Evolutionary conservation across 1,140 invertebrate species (phyloP).

Genomic region (Cyrtorhinus lividipennis): DNA sequence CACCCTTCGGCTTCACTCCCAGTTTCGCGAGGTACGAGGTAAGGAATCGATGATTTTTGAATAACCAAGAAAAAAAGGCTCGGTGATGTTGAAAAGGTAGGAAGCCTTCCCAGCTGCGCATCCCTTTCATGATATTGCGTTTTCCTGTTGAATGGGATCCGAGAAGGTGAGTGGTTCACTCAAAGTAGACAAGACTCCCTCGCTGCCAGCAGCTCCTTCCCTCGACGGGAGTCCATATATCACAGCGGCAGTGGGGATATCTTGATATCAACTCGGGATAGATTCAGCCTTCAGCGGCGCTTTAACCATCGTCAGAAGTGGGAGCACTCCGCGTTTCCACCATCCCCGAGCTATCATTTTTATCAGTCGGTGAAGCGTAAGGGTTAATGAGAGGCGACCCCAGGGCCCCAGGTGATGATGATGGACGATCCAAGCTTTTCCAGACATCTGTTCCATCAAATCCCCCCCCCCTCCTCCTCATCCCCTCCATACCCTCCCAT

Average conservation of each 20-base stretch:
- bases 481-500: neutral
- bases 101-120: neutral
- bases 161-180: neutral
- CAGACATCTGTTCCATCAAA: constrained; percentile 7
- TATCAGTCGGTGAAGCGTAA: neutral
- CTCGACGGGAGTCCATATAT: neutral
- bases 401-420: neutral
- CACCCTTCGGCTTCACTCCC: no score
- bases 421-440: constrained; percentile 1
- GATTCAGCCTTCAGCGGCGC: neutral
- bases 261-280: no score
- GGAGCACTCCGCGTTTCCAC: no score
- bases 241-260: neutral
- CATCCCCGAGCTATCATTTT: neutral
- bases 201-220: neutral
- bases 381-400: constrained; percentile 5
- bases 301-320: neutral
- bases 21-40: no score
- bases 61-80: no score
- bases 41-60: no score
- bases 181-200: neutral
- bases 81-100: neutral
- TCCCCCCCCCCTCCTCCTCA: neutral
- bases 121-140: neutral
- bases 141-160: neutral